Evolutionary conservation across 2,797 vertebrate species (phyloP), one percentile per base, ranked within the genome.

Genomic region (Chaunax sp.): DNA sequence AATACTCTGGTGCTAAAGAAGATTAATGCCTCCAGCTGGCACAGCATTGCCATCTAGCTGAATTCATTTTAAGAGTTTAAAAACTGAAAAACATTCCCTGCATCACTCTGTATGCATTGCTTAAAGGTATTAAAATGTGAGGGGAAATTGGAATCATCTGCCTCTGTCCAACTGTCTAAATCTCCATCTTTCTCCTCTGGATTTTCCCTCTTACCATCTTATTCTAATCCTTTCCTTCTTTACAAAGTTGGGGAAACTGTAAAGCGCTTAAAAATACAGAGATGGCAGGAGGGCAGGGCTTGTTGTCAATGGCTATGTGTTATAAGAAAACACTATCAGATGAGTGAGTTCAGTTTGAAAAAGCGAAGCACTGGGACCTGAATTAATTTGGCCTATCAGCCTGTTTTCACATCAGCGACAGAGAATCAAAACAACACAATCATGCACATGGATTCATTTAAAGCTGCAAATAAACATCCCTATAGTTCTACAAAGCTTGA

Each of bases 1-100:
- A 78, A 75, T 75, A 80, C 70, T 58, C 50, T 7, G 33, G 11
- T 28, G 55, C 72, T 65, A 76, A 64, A 56, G 62, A 56, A 68
- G 73, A 83, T 80, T 65, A 78, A 79, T 72, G 74, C 65, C 69
- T 81, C 64, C 61, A 73, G 72, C 72, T 69, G 61, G 69, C 58
- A 58, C 23, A 1, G 19, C 71, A 37, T 53, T 56, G 65, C 68
- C 63, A 76, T 74, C 69, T 11, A 64, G 54, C 61, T 59, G 53
- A 69, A 72, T 75, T 57, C 44, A 72, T 68, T 74, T 46, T 18
- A 50, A 35, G 69, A 53, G 52, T 68, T 78, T 84, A 45, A 72
- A 69, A 67, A 50, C 16, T 45, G 20, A 35, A 65, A 80, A 81
- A 68, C 64, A 74, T 51, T 62, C 33, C 47, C 44, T 20, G 47